A percentile compares a stretch with the other conserved stretches of the same genome.
These are phyloP conservation scores for Invenusta paracnida DNA, from an alignment of 2,888 invertebrate species.

Conservation along the genomic window DNA sequence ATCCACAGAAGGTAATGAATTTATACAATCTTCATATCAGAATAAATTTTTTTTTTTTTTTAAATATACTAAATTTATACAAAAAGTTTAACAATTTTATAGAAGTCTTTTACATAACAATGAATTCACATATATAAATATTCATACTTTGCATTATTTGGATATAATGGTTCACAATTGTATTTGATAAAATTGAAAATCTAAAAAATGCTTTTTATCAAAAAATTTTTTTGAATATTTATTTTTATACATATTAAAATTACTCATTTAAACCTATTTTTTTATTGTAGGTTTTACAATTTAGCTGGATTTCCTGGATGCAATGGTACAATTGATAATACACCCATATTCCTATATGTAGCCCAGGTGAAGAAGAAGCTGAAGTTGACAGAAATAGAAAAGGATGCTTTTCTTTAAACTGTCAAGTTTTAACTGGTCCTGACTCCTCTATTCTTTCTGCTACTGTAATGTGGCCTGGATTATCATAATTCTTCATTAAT, in stretches of 20 bases:
- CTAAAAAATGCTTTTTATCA: background rate
- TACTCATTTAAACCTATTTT: background rate
- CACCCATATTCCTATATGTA: background rate
- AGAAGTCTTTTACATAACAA: background rate
- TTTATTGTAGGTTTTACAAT: background rate
- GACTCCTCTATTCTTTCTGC: background rate
- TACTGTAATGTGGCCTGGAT: background rate
- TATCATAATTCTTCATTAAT: no score
- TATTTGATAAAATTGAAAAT: conserved; percentile 3
- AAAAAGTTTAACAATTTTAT: no score
- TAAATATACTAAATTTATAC: background rate
- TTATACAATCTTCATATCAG: background rate
- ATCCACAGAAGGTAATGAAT: background rate
- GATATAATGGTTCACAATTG: conserved; percentile 14
- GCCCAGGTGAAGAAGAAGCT: background rate
- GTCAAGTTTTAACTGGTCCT: background rate
- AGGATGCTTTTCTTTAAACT: conserved; percentile 4
- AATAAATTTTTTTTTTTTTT: background rate
- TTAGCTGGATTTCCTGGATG: conserved; percentile 14
- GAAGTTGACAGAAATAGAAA: background rate
- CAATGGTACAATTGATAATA: background rate
- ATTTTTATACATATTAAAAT: background rate
- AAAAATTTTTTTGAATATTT: background rate
- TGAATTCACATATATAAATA: background rate
- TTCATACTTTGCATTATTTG: conserved; percentile 6